A percentile compares a stretch with the other conserved stretches of the same genome.
phyloP scores from a whole-genome alignment of 2,888 invertebrate species.

The Megamerina dolium region DNA sequence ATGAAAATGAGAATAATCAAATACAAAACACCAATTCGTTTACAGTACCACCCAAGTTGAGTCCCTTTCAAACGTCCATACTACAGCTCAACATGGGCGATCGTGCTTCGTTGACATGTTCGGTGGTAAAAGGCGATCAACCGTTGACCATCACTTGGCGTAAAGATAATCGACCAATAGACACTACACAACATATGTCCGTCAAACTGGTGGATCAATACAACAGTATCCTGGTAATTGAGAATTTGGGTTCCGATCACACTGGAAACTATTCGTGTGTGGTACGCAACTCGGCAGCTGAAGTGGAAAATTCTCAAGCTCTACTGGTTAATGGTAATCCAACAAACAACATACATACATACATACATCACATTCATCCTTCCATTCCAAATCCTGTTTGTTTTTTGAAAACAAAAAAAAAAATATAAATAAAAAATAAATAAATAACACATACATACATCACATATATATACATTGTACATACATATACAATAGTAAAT shows the following conservation, averaged over 20 bases:
- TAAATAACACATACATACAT: too few relatives aligned
- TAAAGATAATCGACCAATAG: slow-evolving; percentile 64
- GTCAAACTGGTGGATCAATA: slow-evolving; percentile 70
- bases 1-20: too few relatives aligned
- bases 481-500: slow-evolving; percentile 3
- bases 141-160: slow-evolving; percentile 72
- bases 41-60: slow-evolving; percentile 69
- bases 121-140: slow-evolving; percentile 69
- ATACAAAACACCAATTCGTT: too few relatives aligned
- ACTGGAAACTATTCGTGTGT: slow-evolving; percentile 73
- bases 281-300: slow-evolving; percentile 66
- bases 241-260: slow-evolving; percentile 67
- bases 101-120: slow-evolving; percentile 67
- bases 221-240: slow-evolving; percentile 72
- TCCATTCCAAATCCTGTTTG: slow-evolving; percentile 3
- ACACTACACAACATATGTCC: slow-evolving; percentile 58
- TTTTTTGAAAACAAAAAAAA: slow-evolving; percentile 11
- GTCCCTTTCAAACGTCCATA: slow-evolving; percentile 63
- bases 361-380: neutral
- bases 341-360: slow-evolving; percentile 10
- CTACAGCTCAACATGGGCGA: slow-evolving; percentile 67
- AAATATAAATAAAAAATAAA: too few relatives aligned
- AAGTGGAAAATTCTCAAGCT: slow-evolving; percentile 67
- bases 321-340: slow-evolving; percentile 73
- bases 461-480: slow-evolving; percentile 1